Percentiles rank a stretch among this genome's conserved stretches.
Conservation (phyloP, 2,797 vertebrate species). For the Amniataba percoides region DNA sequence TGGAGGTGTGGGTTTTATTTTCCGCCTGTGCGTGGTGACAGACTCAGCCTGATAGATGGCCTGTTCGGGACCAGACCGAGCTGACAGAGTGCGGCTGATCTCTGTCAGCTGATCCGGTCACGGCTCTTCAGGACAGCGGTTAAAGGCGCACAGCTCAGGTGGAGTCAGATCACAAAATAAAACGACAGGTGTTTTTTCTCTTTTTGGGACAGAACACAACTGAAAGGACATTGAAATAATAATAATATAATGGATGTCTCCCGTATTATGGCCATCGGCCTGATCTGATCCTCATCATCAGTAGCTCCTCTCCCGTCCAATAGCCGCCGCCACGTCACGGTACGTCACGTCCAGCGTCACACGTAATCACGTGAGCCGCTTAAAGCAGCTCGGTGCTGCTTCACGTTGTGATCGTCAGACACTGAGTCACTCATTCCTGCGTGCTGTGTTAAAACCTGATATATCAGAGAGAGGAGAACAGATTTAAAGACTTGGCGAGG, state of each 20-base stretch:
- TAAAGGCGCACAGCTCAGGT: slow-evolving; percentile 10
- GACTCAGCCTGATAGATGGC: neutral
- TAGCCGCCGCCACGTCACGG: slow-evolving; percentile 33
- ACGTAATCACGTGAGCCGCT: slow-evolving; percentile 63
- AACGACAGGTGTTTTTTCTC: too few species aligned
- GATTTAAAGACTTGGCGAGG: neutral
- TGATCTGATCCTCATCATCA: slow-evolving; percentile 45
- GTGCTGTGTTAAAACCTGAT: neutral
- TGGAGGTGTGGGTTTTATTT: neutral
- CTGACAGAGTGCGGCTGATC: neutral
- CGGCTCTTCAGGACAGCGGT: slow-evolving; percentile 19
- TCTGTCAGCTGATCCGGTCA: slow-evolving; percentile 30
- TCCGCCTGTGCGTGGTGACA: neutral
- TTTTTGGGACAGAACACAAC: too few species aligned
- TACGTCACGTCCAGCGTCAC: slow-evolving; percentile 55
- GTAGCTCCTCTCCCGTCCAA: slow-evolving; percentile 54
- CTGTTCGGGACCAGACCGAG: neutral
- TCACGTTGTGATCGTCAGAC: slow-evolving; percentile 31
- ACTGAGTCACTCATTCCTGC: slow-evolving; percentile 20
- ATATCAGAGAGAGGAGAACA: too few species aligned
- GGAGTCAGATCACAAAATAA: too few species aligned
- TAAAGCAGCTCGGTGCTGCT: slow-evolving; percentile 42
- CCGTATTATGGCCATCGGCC: neutral
- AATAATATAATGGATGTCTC: neutral
- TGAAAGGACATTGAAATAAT: too few species aligned